phyloP scores from a whole-genome alignment of 2,113 vertebrate species.

The Ailurus styani region DNA sequence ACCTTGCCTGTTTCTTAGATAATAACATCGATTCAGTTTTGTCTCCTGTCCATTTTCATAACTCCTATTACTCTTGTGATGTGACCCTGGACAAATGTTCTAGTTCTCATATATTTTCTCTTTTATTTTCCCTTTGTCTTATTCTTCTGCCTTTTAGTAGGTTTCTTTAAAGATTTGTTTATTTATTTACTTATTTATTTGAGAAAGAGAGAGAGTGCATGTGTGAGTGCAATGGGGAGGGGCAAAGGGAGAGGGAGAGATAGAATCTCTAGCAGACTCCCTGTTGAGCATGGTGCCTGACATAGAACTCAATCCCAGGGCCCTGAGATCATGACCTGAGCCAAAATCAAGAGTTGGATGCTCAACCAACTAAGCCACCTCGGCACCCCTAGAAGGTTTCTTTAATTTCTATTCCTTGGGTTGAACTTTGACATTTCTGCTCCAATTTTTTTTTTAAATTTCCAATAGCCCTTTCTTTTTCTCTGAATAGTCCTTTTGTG shows the following conservation, averaged over 20 bases:
- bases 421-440: neutral
- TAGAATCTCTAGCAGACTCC: neutral
- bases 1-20: neutral
- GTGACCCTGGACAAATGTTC: neutral
- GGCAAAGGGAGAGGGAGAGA: neutral
- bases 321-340: neutral
- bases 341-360: neutral
- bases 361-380: neutral
- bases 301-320: neutral
- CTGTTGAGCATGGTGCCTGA: neutral
- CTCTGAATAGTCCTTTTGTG: neutral
- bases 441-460: neutral
- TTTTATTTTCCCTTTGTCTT: neutral
- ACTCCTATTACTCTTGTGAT: neutral
- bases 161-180: neutral
- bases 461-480: neutral
- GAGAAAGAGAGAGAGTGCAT: neutral
- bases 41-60: neutral
- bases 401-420: neutral
- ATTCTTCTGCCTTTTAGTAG: neutral
- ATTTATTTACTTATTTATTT: neutral
- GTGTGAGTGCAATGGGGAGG: neutral
- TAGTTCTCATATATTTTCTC: neutral
- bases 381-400: neutral
- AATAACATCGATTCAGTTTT: neutral